phyloP scores from a whole-genome alignment of 2,888 invertebrate genomes.

The Hesperia comma region DNA sequence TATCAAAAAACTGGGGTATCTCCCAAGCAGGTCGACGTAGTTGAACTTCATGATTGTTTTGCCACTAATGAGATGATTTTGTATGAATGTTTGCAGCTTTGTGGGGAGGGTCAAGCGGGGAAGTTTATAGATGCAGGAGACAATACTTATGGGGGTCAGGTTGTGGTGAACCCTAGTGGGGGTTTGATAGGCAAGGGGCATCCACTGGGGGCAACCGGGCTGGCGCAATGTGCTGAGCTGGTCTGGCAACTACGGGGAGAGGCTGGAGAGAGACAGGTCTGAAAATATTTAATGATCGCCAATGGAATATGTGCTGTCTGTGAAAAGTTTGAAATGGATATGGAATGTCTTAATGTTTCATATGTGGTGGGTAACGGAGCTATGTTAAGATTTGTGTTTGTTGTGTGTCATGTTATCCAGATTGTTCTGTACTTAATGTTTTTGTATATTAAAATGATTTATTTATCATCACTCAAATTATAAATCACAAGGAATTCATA shows the following conservation, averaged over 20 bases:
- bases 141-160: constrained; percentile 98
- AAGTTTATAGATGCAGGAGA: constrained; percentile 96
- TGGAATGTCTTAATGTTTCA: no score
- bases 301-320: no score
- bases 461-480: no score
- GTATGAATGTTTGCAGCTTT: constrained; percentile 97
- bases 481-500: no score
- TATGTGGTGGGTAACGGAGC: no score
- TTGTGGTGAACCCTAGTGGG: constrained; percentile 99
- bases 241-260: constrained; percentile 92
- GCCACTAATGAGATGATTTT: constrained; percentile 98
- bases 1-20: constrained; percentile 89
- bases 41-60: constrained; percentile 99
- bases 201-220: constrained; percentile 97
- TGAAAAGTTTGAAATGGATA: no score
- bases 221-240: constrained; percentile 95
- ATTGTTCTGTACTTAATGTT: no score
- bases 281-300: no score
- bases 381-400: no score
- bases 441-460: no score
- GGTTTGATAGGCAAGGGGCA: constrained; percentile 99
- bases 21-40: constrained; percentile 94
- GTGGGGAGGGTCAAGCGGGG: constrained; percentile 95
- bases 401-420: no score
- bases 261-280: constrained; percentile 90